phyloP scores from a whole-genome alignment of 2,888 invertebrate genomes.

The Lamellibrachia columna region DNA sequence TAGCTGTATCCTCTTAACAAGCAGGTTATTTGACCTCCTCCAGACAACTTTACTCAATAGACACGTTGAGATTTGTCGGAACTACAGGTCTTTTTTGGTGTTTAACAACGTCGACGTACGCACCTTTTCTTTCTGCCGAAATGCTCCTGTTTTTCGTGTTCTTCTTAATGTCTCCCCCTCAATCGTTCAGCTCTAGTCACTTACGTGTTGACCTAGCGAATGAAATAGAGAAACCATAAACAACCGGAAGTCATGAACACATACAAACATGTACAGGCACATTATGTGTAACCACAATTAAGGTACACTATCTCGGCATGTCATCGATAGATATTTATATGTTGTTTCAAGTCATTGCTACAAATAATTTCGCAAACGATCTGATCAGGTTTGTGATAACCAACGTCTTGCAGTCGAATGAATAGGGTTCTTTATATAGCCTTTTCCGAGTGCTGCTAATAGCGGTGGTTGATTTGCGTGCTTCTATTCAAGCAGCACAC shows the following conservation, averaged over 20 bases:
- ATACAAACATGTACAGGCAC: conserved; percentile 10
- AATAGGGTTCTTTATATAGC: background rate
- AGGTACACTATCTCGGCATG: conserved; percentile 6
- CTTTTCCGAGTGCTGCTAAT: background rate
- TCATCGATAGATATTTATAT: conserved; percentile 16
- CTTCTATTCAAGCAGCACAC: background rate
- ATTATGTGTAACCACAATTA: conserved; percentile 9
- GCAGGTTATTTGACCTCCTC: conserved; percentile 1
- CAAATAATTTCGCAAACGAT: conserved; percentile 11
- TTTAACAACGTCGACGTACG: background rate
- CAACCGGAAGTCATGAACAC: conserved; percentile 11
- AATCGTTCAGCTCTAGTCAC: background rate
- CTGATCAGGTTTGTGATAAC: background rate
- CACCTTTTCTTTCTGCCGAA: background rate
- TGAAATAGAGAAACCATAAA: background rate
- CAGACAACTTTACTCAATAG: background rate
- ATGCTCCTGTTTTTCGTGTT: background rate
- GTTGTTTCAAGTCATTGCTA: conserved; percentile 16
- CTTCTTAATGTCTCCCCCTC: background rate
- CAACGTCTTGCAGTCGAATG: background rate
- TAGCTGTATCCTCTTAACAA: background rate
- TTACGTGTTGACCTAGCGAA: conserved; percentile 4
- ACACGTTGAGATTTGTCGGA: background rate
- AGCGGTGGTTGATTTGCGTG: conserved; percentile 6
- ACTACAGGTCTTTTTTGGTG: background rate